These are phyloP conservation scores for Macrotus californicus DNA, from an alignment of 2,113 vertebrate genomes.

Conservation along the genomic window DNA sequence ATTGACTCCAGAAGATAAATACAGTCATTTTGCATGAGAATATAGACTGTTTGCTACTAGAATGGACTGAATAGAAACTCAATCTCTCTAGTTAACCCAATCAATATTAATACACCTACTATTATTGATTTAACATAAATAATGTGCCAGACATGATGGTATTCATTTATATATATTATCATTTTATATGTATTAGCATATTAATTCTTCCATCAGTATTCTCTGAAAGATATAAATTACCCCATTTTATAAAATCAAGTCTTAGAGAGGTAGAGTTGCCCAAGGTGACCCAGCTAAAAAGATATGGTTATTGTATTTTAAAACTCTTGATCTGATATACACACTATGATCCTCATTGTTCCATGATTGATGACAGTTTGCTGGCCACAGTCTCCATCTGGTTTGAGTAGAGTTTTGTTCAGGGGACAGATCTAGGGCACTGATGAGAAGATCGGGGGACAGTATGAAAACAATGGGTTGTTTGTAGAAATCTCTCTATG, in stretches of 20 bases:
- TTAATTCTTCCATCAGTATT: background rate
- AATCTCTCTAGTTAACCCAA: background rate
- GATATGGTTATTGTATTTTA: background rate
- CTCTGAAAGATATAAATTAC: background rate
- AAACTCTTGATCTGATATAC: background rate
- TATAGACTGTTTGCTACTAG: background rate
- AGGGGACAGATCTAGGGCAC: background rate
- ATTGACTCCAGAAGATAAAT: background rate
- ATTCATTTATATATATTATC: background rate
- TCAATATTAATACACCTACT: background rate
- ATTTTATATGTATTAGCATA: background rate
- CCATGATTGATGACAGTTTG: background rate
- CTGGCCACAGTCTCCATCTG: background rate
- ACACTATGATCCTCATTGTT: background rate
- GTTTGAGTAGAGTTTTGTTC: background rate
- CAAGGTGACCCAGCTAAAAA: background rate
- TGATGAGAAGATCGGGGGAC: rapidly evolving
- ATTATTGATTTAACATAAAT: background rate
- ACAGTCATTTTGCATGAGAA: background rate
- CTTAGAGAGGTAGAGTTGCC: background rate
- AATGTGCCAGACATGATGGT: background rate
- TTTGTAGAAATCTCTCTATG: background rate
- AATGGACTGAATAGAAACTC: background rate
- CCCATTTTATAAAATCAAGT: background rate
- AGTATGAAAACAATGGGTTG: background rate